Evolutionary conservation across 2,113 vertebrate genomes (phyloP).

Genomic region (Smithornis capensis): DNA sequence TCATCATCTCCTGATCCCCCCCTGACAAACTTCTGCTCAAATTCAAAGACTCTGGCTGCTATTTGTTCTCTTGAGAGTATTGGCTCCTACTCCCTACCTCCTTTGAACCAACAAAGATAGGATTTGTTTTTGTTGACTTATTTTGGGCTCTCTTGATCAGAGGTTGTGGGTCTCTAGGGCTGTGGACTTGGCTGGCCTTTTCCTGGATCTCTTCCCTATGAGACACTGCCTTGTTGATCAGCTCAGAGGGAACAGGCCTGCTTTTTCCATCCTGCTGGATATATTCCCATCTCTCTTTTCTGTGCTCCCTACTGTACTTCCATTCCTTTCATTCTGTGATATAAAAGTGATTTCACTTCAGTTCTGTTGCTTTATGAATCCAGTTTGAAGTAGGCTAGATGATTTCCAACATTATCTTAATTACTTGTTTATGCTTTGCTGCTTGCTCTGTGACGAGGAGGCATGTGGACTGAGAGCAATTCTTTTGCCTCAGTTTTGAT

Average conservation of each 20-base stretch:
- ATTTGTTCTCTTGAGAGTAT: conserved; percentile 8
- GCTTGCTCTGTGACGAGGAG: not conserved
- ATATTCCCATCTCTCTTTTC: conserved; percentile 32
- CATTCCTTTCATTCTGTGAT: conserved; percentile 21
- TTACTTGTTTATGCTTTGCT: not conserved
- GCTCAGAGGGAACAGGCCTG: conserved; percentile 27
- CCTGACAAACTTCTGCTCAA: conserved; percentile 10
- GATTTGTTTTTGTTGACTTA: conserved; percentile 49
- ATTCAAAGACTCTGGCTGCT: conserved; percentile 27
- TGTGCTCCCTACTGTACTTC: conserved; percentile 4
- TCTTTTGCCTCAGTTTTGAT: conserved; percentile 18
- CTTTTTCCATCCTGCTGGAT: conserved; percentile 50
- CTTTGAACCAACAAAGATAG: conserved; percentile 40
- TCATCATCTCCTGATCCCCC: not conserved
- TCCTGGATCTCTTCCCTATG: not conserved
- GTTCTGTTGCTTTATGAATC: conserved; percentile 10
- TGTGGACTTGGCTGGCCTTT: conserved; percentile 40
- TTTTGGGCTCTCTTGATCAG: conserved; percentile 41
- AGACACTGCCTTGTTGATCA: conserved; percentile 40
- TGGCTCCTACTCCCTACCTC: not conserved
- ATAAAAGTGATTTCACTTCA: conserved; percentile 12
- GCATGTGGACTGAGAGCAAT: not conserved
- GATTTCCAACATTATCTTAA: conserved; percentile 1
- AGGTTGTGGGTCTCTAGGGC: conserved; percentile 24
- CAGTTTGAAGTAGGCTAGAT: not conserved